A percentile compares a stretch with the other conserved stretches of the same genome.
Conservation (phyloP, 2,797 vertebrate species). For the Cynopterus sphinx region DNA sequence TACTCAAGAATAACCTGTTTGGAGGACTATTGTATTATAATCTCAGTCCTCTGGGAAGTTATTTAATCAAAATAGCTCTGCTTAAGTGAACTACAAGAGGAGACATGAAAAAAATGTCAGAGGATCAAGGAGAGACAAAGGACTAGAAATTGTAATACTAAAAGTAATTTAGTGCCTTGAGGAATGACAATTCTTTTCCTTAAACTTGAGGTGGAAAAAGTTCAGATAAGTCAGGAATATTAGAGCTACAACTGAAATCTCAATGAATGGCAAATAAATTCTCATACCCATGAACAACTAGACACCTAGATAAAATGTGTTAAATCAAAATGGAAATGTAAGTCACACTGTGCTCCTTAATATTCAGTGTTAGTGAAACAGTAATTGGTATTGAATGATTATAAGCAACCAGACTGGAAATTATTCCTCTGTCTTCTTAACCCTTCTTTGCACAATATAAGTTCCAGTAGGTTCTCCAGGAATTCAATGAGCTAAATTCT, state of each 20-base stretch:
- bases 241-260: conserved; percentile 45
- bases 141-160: conserved; percentile 52
- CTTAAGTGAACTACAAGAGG: conserved; percentile 75
- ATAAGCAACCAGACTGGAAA: background rate
- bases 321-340: conserved; percentile 71
- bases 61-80: conserved; percentile 83
- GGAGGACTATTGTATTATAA: conserved; percentile 76
- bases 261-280: conserved; percentile 55
- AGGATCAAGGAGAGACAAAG: conserved; percentile 72
- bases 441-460: background rate
- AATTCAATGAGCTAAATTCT: conserved; percentile 1
- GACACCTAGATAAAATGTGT: conserved; percentile 62
- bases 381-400: conserved; percentile 20
- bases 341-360: conserved; percentile 2
- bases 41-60: conserved; percentile 74
- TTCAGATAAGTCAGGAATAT: conserved; percentile 28
- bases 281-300: conserved; percentile 29
- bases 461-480: background rate
- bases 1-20: conserved; percentile 78
- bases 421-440: conserved; percentile 46
- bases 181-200: conserved; percentile 47
- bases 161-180: conserved; percentile 69
- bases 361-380: conserved; percentile 49
- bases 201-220: conserved; percentile 43
- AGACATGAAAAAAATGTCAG: conserved; percentile 73